Evolutionary conservation across 2,113 vertebrate species (phyloP), one percentile per base, ranked within the genome.

Genomic region (Columba janthina): DNA sequence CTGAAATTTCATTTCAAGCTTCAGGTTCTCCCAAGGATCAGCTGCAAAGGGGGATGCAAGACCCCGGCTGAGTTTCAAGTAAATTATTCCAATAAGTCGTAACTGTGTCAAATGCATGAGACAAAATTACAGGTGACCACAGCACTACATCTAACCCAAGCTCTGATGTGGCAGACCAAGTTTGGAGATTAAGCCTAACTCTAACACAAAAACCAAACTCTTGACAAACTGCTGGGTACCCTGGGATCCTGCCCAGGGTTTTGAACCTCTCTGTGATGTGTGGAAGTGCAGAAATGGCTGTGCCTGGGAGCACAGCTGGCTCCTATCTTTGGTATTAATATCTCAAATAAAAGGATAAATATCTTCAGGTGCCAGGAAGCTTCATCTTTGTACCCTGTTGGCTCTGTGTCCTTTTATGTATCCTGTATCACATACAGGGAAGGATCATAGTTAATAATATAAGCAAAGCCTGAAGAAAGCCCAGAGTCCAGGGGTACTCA

Each of bases 281-380:
- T 34, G 19, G 17, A 58, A 38, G 5, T 38, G 46, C 32, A 78
- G 66, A 38, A 66, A n/a, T 2, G 21, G 4, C 8, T 17, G 51
- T 42, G 28, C 34, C 19, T 19, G 48, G 38, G 2, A 48, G 15
- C 5, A 84, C n/a, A 53, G 36, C 18, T 62, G 11, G 5, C 1
- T n/a, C 32, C 34, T 15, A 0, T 3, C 31, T 32, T 56, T 5
- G 18, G 8, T 46, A 46, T 46, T 19, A 15, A 5, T 44, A n/a
- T 17, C 38, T 17, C 71, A 34, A 0, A 20, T 6, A 31, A 66
- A 57, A 17, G 32, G 3, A 62, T 36, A 26, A 20, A 0, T 2
- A 16, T 8, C n/a, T 60, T n/a, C 6, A 71, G 19, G 24, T 51
- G 32, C 42, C 64, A 83, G 25, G 38, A 34, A 72, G 9, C 19